Conservation (phyloP, 2,113 vertebrate species). For the Thamnaconus septentrionalis region DNA sequence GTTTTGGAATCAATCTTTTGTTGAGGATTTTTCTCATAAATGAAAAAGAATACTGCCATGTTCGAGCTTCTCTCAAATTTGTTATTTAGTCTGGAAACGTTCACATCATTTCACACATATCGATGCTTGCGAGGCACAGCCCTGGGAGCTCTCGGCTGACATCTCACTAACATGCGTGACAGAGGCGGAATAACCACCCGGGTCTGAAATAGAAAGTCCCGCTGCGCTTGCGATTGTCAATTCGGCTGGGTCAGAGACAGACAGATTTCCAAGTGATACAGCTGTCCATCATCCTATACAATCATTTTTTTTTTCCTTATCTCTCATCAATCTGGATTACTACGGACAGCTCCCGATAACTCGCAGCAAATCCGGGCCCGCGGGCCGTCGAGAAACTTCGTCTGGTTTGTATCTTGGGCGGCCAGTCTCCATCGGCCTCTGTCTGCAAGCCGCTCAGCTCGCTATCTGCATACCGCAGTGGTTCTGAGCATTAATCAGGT, state of each 20-base stretch:
- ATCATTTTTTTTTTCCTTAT: conserved; percentile 64
- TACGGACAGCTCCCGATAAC: conserved; percentile 54
- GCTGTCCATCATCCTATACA: conserved; percentile 67
- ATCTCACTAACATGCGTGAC: conserved; percentile 70
- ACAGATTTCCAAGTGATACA: conserved; percentile 63
- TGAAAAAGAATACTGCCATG: conserved; percentile 21
- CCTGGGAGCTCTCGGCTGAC: conserved; percentile 55
- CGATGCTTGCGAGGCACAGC: conserved; percentile 15
- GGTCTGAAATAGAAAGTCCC: conserved; percentile 58
- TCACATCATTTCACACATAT: conserved; percentile 62
- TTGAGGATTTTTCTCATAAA: background rate
- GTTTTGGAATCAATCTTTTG: too few species aligned
- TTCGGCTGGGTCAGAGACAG: conserved; percentile 52
- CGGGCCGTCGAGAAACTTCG: background rate
- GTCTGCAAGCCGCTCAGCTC: too few species aligned
- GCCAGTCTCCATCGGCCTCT: too few species aligned
- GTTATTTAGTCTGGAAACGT: conserved; percentile 53
- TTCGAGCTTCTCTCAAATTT: conserved; percentile 26
- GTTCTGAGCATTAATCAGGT: conserved; percentile 4
- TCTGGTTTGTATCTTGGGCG: too few species aligned
- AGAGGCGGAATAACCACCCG: conserved; percentile 58
- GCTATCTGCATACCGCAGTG: conserved; percentile 12
- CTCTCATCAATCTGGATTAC: conserved; percentile 69
- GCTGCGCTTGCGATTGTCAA: conserved; percentile 50
- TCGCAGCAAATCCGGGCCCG: conserved; percentile 46